Evolutionary conservation across 2,113 vertebrate species (phyloP), one percentile per base, ranked within the genome.

Genomic region (Phalacrocorax brasilianus): DNA sequence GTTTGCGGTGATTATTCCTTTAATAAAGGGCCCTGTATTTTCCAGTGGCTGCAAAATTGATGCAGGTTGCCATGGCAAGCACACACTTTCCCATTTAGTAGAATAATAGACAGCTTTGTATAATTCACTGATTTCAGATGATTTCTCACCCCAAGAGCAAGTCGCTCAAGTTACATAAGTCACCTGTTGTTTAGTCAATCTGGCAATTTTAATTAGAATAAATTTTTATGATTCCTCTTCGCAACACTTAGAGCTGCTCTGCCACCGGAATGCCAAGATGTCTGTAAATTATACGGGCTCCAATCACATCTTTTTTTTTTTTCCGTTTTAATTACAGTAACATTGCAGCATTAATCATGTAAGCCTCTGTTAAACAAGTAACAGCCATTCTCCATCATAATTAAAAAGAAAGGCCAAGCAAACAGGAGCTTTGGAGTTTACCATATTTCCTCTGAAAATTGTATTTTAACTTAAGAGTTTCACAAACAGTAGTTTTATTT

Each of bases 141-240:
- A 93, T 96, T 96, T 89, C 94, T 95, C 89, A 94, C 75, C 89
- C 89, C 91, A 14, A 89, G 93, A 87, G 68, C 88, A 95, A 75
- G 94, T 88, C 27, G 23, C 80, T 90, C 59, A 52, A 89, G 91
- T 97, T 95, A 96, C 83, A 6, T 63, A 96, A 97, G 92, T 96
- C 84, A 95, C 95, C 96, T 96, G 89, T 96, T 97, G 95, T 97
- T 96, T 96, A 96, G 91, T 91, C 91, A 96, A 93, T 96, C 93
- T 96, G 93, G 95, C 96, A 94, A 96, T 97, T 97, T 97, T 97
- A 98, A 98, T 98, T 97, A 93, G 75, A 91, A 97, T 88, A 91
- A 95, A 95, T 96, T 96, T 93, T 92, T 95, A 90, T 56, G 95
- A 95, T 91, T 93, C 84, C 92, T 93, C 91, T 86, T 95, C 40